These are phyloP conservation scores for Corythornis vintsioides DNA, from an alignment of 2,113 vertebrate genomes.

Conservation along the genomic window DNA sequence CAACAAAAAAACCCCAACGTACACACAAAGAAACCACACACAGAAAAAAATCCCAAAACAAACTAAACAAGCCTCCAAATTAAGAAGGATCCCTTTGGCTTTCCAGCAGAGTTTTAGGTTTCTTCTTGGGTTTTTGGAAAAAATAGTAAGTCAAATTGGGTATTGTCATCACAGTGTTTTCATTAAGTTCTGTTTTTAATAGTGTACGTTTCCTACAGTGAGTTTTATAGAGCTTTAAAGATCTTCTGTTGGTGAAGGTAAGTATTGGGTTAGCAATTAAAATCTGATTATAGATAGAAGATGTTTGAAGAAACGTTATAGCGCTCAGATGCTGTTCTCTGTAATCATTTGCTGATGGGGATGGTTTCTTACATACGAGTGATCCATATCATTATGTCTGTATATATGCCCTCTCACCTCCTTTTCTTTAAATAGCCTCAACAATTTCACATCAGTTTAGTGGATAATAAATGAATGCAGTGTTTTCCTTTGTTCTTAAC, in stretches of 20 bases:
- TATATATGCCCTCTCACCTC: not conserved
- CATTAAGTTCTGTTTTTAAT: not conserved
- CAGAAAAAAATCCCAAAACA: not conserved
- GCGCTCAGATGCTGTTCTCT: not conserved
- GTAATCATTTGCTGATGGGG: not conserved
- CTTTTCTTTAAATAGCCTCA: not conserved
- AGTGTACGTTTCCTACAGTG: not conserved
- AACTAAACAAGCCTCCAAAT: rapidly evolving
- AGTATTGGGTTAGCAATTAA: not conserved
- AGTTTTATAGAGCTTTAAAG: not conserved
- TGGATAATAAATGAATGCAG: not conserved
- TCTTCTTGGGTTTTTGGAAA: not conserved
- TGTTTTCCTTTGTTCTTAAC: slow-evolving; percentile 44
- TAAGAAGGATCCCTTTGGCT: not conserved
- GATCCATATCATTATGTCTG: not conserved
- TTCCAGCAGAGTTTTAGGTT: not conserved
- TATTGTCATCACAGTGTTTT: not conserved
- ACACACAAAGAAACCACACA: no score
- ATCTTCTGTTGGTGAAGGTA: not conserved
- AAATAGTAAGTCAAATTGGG: not conserved
- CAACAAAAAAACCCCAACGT: no score
- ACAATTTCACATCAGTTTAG: not conserved
- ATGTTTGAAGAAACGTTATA: not conserved
- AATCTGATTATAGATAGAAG: not conserved
- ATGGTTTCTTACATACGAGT: not conserved